Conservation (phyloP, 2,113 vertebrate genomes). For the Anolis sagrei region DNA sequence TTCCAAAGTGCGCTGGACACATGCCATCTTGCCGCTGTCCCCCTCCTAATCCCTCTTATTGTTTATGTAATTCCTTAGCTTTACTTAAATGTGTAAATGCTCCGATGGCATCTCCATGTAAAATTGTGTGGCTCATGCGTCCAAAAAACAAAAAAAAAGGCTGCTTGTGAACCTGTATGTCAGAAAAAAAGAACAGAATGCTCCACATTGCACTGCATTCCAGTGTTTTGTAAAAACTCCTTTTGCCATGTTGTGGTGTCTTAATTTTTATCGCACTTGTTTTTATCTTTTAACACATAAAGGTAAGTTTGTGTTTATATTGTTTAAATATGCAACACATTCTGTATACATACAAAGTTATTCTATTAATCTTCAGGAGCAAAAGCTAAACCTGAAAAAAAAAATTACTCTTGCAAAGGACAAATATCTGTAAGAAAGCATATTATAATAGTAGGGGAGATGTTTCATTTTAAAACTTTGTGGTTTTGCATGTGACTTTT, state of each 20-base stretch:
- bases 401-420: too few species aligned
- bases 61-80: slow-evolving; percentile 75
- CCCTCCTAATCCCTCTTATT: slow-evolving; percentile 63
- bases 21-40: slow-evolving; percentile 76
- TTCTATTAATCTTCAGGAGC: neutral
- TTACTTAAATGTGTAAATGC: slow-evolving; percentile 75
- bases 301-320: slow-evolving; percentile 78
- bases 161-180: slow-evolving; percentile 79
- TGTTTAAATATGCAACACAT: slow-evolving; percentile 63
- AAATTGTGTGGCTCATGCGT: slow-evolving; percentile 84
- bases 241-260: slow-evolving; percentile 74
- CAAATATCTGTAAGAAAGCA: neutral
- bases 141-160: slow-evolving; percentile 73
- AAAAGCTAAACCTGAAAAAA: neutral
- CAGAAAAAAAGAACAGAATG: slow-evolving; percentile 71
- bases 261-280: slow-evolving; percentile 72
- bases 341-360: slow-evolving; percentile 49
- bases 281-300: slow-evolving; percentile 70
- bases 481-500: slow-evolving; percentile 14
- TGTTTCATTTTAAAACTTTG: slow-evolving; percentile 12
- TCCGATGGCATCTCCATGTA: slow-evolving; percentile 78
- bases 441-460: slow-evolving; percentile 31
- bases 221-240: slow-evolving; percentile 73
- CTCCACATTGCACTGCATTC: slow-evolving; percentile 76
- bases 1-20: slow-evolving; percentile 71